Evolutionary conservation across 2,797 vertebrate species (phyloP).

Genomic region (Dendrocincla fuliginosa): DNA sequence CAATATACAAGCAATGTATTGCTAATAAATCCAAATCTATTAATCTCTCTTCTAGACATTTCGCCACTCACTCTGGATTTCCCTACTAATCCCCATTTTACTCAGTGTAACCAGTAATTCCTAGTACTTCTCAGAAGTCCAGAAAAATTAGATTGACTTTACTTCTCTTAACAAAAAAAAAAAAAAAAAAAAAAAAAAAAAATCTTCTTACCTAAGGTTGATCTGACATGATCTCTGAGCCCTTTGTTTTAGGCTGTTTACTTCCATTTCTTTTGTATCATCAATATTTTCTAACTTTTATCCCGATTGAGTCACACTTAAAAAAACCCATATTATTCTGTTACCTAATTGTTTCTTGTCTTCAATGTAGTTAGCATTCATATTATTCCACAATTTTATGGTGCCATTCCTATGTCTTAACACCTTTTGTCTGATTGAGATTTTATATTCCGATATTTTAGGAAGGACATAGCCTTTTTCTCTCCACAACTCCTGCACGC

Average conservation of each 20-base stretch:
- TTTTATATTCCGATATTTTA: background rate
- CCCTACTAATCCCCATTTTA: background rate
- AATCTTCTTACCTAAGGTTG: background rate
- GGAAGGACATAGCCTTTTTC: background rate
- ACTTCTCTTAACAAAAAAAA: background rate
- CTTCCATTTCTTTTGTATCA: fast-evolving
- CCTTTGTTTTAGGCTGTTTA: background rate
- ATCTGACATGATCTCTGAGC: background rate
- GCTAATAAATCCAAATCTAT: background rate
- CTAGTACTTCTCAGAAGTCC: background rate
- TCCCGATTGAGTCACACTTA: background rate
- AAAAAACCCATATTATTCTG: background rate
- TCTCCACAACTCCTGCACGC: background rate
- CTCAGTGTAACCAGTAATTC: background rate
- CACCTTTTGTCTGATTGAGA: background rate
- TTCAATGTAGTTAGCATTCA: background rate
- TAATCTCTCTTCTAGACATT: background rate
- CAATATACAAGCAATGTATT: background rate
- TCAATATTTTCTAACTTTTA: background rate
- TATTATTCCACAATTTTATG: background rate
- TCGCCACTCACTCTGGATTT: background rate
- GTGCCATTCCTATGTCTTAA: background rate
- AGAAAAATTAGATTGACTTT: background rate
- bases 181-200: too few species aligned
- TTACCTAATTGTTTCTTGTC: background rate